Conservation (phyloP, 92 coral and sea anemone species). For the Phymanthus crucifer region DNA sequence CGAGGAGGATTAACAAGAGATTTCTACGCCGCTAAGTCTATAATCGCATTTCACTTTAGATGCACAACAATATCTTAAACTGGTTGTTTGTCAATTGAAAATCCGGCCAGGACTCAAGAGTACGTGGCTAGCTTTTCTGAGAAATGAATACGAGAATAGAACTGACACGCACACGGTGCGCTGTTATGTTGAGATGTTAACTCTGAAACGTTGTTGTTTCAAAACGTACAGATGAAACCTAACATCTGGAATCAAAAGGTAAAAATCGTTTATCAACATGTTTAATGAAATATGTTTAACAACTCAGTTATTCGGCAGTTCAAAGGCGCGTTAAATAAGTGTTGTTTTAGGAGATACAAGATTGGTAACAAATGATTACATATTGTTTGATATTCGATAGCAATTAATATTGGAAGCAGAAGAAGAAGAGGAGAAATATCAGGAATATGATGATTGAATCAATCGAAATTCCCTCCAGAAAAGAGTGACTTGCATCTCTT, state of each 20-base stretch:
- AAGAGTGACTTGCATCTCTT: too few species aligned
- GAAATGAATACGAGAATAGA: too few species aligned
- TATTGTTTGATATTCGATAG: background rate
- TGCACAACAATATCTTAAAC: slow-evolving; percentile 7
- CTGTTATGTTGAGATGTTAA: background rate
- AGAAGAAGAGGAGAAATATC: background rate
- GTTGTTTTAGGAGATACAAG: slow-evolving; percentile 2
- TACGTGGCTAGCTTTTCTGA: background rate
- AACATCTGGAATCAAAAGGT: background rate
- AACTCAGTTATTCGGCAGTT: background rate
- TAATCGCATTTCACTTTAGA: slow-evolving; percentile 20
- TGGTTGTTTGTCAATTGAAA: slow-evolving; percentile 11
- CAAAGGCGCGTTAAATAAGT: background rate
- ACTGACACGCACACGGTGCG: too few species aligned
- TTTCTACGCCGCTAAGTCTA: slow-evolving; percentile 10
- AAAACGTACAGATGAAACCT: background rate
- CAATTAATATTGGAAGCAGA: background rate
- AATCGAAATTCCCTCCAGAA: background rate
- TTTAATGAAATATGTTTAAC: background rate
- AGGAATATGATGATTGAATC: background rate
- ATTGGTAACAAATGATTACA: background rate
- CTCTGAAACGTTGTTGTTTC: background rate
- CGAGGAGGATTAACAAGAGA: slow-evolving; percentile 3
- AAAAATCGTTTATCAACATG: background rate
- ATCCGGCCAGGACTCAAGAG: slow-evolving; percentile 8